Percentiles rank a stretch among this genome's conserved stretches.
These are phyloP conservation scores for Drosophila truncata DNA, from an alignment of 1,140 invertebrate species.

Conservation along the genomic window DNA sequence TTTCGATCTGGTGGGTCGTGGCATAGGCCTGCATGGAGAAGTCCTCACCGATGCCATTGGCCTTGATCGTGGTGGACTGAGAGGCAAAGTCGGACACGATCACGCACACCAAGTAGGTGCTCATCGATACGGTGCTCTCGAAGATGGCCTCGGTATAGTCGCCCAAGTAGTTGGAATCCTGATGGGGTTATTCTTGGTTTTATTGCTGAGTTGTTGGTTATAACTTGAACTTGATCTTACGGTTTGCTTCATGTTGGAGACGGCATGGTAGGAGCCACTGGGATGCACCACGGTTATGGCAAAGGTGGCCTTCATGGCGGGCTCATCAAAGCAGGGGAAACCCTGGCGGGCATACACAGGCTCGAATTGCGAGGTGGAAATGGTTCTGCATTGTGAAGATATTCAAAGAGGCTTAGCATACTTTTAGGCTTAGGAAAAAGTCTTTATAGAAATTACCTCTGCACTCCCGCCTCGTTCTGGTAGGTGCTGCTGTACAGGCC, in stretches of 20 bases:
- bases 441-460: conserved; percentile 68
- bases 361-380: conserved; percentile 96
- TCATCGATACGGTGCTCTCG: conserved; percentile 94
- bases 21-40: conserved; percentile 91
- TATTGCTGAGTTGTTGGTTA: background rate
- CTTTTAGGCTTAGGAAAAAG: conserved; percentile 16
- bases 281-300: conserved; percentile 91
- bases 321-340: conserved; percentile 98
- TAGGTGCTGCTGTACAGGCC: conserved; percentile 86
- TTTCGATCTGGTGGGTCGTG: conserved; percentile 90
- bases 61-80: conserved; percentile 86
- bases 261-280: conserved; percentile 88
- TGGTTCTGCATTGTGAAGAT: conserved; percentile 86
- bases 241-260: conserved; percentile 92
- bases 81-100: conserved; percentile 95
- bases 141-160: conserved; percentile 87
- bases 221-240: conserved; percentile 15
- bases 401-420: conserved; percentile 27
- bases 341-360: conserved; percentile 96
- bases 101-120: conserved; percentile 95
- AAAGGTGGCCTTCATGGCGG: conserved; percentile 95
- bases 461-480: conserved; percentile 59
- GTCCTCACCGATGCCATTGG: conserved; percentile 86
- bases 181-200: background rate
- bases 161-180: conserved; percentile 58